Base-by-base conservation (phyloP, 2,113 vertebrate genomes). In the Cryptotis parvus region DNA sequence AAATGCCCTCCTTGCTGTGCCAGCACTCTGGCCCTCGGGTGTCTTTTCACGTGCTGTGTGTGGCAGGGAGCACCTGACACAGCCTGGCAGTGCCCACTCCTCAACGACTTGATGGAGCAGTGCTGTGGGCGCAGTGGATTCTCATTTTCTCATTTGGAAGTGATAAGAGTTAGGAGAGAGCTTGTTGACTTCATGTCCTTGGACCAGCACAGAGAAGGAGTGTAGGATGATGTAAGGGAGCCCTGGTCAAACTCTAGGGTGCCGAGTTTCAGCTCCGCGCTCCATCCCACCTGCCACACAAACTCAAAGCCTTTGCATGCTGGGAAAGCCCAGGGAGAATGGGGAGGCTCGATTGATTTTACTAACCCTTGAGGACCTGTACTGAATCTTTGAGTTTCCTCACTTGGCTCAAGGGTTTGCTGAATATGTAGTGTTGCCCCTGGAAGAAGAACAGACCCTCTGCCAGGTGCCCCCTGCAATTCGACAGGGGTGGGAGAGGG, bases 351-450 rank as follows among this genome's bases (percentile, higher is more conserved):
- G 63, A 24, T 61, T 29, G n/a, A n/a, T n/a, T n/a, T n/a, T n/a
- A n/a, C 33, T 9, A 31, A 45, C 24, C 22, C 90, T 31, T 5
- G 39, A 89, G 86, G 52, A 33, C 73, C 65, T 0, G 6, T 29
- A 39, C 29, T 65, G 66, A 45, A 76, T 58, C 39, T 83, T 75
- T 0, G 4, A 49, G 22, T 94, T 91, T 70, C 87, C 24, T 92
- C 78, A 55, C 26, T 81, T 43, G 79, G 74, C 31, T 61, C 20
- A 33, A 18, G 22, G 91, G 41, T 79, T 93, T 92, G 87, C 90
- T 69, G 43, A 81, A 68, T 87, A 63, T 9, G 16, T 26, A 72
- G 81, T 27, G 45, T 94, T 85, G 77, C 27, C 65, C 87, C 4
- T 4, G 31, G 87, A 82, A 61, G 49, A 85, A 72, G 58, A 31